phyloP scores from a whole-genome alignment of 2,797 vertebrate genomes.

The Thaleichthys pacificus region DNA sequence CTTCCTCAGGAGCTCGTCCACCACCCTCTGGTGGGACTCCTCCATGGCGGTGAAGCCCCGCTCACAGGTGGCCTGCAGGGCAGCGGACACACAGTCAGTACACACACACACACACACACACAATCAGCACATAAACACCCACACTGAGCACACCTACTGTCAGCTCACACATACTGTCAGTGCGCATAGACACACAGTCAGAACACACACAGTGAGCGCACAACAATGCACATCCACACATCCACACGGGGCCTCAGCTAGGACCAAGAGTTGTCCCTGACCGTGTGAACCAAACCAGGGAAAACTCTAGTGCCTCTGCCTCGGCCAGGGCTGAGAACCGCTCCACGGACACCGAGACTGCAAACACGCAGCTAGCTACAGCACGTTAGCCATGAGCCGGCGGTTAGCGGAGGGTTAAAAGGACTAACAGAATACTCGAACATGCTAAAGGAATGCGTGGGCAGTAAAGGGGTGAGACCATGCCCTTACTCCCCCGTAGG shows the following conservation, averaged over 20 bases:
- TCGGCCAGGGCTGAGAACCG: constrained; percentile 16
- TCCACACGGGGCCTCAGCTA: not conserved
- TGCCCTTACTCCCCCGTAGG: too few relatives aligned
- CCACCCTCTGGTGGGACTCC: constrained; percentile 82
- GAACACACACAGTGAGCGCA: not conserved
- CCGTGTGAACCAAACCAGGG: constrained; percentile 10
- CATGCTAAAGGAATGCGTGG: constrained; percentile 40
- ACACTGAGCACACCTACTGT: too few relatives aligned
- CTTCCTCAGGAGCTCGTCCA: constrained; percentile 81
- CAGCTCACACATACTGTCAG: too few relatives aligned
- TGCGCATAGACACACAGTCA: too few relatives aligned
- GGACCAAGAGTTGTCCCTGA: constrained; percentile 42
- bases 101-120: not conserved
- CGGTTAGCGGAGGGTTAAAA: constrained; percentile 52
- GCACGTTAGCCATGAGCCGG: constrained; percentile 63
- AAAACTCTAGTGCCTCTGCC: not conserved
- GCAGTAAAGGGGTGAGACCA: constrained; percentile 14
- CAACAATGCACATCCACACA: not conserved
- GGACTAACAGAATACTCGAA: constrained; percentile 38
- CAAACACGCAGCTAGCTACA: constrained; percentile 50
- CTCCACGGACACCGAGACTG: constrained; percentile 24
- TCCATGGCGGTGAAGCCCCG: constrained; percentile 82
- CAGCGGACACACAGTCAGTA: constrained; percentile 42
- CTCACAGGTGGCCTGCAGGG: constrained; percentile 78
- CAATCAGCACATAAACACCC: too few relatives aligned